Evolutionary conservation across 2,113 vertebrate genomes (phyloP).

Genomic region (Megaleporinus macrocephalus): DNA sequence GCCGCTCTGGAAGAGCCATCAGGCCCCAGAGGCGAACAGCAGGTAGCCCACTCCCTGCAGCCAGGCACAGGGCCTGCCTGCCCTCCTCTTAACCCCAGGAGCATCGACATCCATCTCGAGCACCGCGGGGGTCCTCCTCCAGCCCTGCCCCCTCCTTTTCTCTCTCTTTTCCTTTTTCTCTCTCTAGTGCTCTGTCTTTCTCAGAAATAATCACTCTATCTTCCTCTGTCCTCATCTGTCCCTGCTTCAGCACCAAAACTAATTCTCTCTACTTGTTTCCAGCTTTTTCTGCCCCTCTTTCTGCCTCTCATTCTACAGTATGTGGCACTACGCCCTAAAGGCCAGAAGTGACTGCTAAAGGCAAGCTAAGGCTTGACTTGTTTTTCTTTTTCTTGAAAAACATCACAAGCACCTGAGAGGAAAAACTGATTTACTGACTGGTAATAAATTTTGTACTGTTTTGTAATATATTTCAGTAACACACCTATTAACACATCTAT

Average conservation of each 20-base stretch:
- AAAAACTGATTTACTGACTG: slow-evolving; percentile 13
- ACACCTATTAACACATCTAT: background rate
- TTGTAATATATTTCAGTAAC: background rate
- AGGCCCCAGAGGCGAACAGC: slow-evolving; percentile 60
- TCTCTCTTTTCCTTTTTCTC: slow-evolving; percentile 39
- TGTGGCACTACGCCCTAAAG: slow-evolving; percentile 1
- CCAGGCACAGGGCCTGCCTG: slow-evolving; percentile 64
- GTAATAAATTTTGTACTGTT: background rate
- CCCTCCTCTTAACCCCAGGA: slow-evolving; percentile 63
- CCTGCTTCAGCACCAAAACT: slow-evolving; percentile 9
- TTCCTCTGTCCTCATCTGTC: background rate
- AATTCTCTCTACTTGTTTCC: slow-evolving; percentile 15
- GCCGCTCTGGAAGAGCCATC: slow-evolving; percentile 64
- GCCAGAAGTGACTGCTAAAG: background rate
- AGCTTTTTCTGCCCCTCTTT: background rate
- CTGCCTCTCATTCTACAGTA: background rate
- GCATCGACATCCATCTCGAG: slow-evolving; percentile 59
- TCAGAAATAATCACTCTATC: slow-evolving; percentile 36
- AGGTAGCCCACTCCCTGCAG: slow-evolving; percentile 61
- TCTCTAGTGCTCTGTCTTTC: slow-evolving; percentile 17
- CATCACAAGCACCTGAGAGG: background rate
- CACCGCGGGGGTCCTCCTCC: slow-evolving; percentile 43
- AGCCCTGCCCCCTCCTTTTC: slow-evolving; percentile 44
- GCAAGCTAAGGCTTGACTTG: slow-evolving; percentile 5
- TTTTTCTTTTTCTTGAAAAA: slow-evolving; percentile 36